These are phyloP conservation scores for Acromyrmex heyeri DNA, from an alignment of 1,140 invertebrate genomes.

Conservation along the genomic window DNA sequence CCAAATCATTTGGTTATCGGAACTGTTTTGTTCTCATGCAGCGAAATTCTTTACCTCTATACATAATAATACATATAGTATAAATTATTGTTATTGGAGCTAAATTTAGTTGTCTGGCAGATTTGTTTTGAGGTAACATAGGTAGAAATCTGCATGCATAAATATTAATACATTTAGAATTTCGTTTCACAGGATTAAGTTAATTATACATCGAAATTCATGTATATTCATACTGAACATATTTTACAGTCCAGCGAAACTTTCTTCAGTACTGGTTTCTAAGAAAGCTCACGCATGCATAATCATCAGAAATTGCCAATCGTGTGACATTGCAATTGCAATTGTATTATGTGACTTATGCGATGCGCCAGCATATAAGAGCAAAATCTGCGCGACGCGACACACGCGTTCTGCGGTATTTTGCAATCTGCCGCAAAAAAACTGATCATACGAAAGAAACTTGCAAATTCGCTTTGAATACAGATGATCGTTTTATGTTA, in stretches of 20 bases:
- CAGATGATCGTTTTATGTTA: slow-evolving; percentile 78
- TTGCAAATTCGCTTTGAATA: slow-evolving; percentile 77
- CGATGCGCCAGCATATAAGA: not conserved
- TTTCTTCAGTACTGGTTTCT: slow-evolving; percentile 34
- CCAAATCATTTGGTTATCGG: too few relatives aligned
- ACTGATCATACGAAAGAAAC: slow-evolving; percentile 37
- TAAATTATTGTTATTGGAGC: not conserved
- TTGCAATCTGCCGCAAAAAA: slow-evolving; percentile 71
- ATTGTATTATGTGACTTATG: not conserved
- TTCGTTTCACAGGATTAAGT: not conserved
- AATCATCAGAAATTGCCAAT: not conserved
- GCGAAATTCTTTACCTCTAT: too few relatives aligned
- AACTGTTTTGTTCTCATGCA: too few relatives aligned
- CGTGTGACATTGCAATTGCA: slow-evolving; percentile 20
- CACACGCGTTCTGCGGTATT: slow-evolving; percentile 40
- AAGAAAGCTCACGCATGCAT: slow-evolving; percentile 36
- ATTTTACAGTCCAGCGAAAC: slow-evolving; percentile 40
- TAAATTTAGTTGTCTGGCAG: not conserved
- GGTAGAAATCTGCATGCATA: not conserved
- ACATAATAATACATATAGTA: too few relatives aligned
- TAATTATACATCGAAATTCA: slow-evolving; percentile 43
- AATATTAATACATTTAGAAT: not conserved
- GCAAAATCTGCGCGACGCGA: not conserved
- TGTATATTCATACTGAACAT: not conserved
- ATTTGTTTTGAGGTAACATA: not conserved